These are phyloP conservation scores for Loripinus fragilis DNA, from an alignment of 2,888 invertebrate genomes.

Conservation along the genomic window DNA sequence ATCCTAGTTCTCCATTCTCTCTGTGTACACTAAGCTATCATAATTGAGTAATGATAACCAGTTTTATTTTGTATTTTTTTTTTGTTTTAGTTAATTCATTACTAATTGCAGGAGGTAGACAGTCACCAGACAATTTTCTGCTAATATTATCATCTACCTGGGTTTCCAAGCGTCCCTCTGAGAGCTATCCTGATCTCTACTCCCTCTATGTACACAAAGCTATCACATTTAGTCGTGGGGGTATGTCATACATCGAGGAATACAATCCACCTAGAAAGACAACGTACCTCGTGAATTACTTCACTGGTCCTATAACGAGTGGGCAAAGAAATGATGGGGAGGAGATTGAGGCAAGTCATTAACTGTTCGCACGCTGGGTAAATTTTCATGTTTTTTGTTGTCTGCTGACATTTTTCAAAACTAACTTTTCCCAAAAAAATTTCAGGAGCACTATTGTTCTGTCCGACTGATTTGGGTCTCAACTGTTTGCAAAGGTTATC, in stretches of 20 bases:
- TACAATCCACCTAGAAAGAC: constrained; percentile 63
- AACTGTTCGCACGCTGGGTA: too few species aligned
- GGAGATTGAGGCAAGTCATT: constrained; percentile 24
- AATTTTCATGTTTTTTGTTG: too few species aligned
- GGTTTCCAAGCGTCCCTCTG: constrained; percentile 51
- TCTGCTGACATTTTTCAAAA: too few species aligned
- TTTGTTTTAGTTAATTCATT: too few species aligned
- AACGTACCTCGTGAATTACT: constrained; percentile 69
- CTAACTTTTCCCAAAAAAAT: too few species aligned
- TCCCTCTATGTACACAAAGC: constrained; percentile 67
- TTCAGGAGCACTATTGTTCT: too few species aligned
- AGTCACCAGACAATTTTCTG: constrained; percentile 63
- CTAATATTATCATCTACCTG: constrained; percentile 64
- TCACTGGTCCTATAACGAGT: constrained; percentile 62
- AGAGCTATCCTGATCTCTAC: constrained; percentile 25
- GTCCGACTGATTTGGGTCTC: too few species aligned
- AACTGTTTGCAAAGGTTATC: too few species aligned
- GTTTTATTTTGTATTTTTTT: too few species aligned
- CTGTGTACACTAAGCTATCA: too few species aligned
- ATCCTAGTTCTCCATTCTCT: too few species aligned
- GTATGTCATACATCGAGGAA: constrained; percentile 62
- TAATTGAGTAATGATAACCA: too few species aligned
- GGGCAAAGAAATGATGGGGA: constrained; percentile 43
- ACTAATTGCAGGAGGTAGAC: constrained; percentile 61
- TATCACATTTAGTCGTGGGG: constrained; percentile 61